These are phyloP conservation scores for Phylloscopus trochilus DNA, from an alignment of 2,113 vertebrate genomes.

Conservation along the genomic window DNA sequence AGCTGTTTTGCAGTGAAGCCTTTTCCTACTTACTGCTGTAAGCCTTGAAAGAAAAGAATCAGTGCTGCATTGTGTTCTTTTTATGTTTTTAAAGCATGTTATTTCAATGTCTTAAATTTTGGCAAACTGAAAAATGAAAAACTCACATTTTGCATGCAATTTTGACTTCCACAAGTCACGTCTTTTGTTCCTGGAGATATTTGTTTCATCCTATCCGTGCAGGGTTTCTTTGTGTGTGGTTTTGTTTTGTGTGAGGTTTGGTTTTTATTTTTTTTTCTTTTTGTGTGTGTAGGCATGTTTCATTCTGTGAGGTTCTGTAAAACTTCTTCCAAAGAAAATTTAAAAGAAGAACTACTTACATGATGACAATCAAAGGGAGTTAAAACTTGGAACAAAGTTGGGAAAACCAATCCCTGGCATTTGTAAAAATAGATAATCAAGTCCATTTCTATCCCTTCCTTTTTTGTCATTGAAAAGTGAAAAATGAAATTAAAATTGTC, in stretches of 20 bases:
- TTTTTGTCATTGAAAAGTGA: not conserved
- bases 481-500: slow-evolving; percentile 8
- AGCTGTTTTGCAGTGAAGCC: not conserved
- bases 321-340: not conserved
- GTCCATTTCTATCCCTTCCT: not conserved
- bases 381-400: not conserved
- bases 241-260: not conserved
- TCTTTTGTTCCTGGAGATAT: not conserved
- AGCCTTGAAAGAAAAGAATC: not conserved
- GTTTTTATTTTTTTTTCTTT: not conserved
- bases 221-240: not conserved
- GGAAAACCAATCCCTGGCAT: not conserved
- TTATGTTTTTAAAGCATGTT: not conserved
- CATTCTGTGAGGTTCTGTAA: not conserved
- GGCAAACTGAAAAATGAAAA: not conserved
- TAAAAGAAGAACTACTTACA: not conserved
- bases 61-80: not conserved
- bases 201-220: not conserved
- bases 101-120: not conserved
- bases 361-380: not conserved
- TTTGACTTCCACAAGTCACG: not conserved
- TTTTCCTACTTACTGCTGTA: not conserved
- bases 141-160: not conserved
- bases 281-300: not conserved
- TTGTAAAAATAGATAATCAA: not conserved